Base-by-base conservation (phyloP, 2,797 vertebrate genomes). In the Phalloptychus januarius region DNA sequence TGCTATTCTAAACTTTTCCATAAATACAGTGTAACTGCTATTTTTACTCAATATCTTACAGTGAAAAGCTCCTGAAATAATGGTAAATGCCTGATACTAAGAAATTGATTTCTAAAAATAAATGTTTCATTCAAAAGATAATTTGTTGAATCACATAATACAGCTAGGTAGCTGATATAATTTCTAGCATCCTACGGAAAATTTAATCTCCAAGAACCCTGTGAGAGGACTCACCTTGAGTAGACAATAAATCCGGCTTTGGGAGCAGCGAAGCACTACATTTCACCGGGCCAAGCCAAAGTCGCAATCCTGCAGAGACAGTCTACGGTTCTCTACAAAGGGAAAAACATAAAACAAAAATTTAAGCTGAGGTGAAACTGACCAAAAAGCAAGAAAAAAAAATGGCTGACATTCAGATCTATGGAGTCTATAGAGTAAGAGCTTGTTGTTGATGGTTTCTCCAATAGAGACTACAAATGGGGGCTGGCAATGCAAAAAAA, bases 151-250 rank as follows among this genome's bases (percentile, higher is more conserved):
- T 36, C 16, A 4, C 31, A 65, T 7, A 16, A 63, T 20, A 38
- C 18, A 65, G 7, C 36, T 20, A 36, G 7, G 33, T 38, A 38
- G 61, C 61, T 38, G n/a, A 58, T 61, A 33, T 61, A 28, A 18
- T 63, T 63, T 63, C 58, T 63, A 58, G 56, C 28, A 31, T 16
- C 13, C 28, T 58, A 31, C 28, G 7, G 56, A 61, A 61, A 82
- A 50, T 83, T 82, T 71, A 77, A 84, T 70, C 75, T 70, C 28
- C 61, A 11, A 79, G 78, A 82, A 90, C 83, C 76, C 61, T 46
- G 71, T 85, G 82, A 56, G 76, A 73, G 70, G 88, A 94, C 93
- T 94, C 89, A 94, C 94, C 93, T 91, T 92, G 86, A 91, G 88
- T 46, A 84, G 88, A 91, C 84, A 83, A 92, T 84, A 89, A 91